Evolutionary conservation across 2,113 vertebrate genomes (phyloP), one percentile per base, ranked within the genome.

Genomic region (Chitala chitala): DNA sequence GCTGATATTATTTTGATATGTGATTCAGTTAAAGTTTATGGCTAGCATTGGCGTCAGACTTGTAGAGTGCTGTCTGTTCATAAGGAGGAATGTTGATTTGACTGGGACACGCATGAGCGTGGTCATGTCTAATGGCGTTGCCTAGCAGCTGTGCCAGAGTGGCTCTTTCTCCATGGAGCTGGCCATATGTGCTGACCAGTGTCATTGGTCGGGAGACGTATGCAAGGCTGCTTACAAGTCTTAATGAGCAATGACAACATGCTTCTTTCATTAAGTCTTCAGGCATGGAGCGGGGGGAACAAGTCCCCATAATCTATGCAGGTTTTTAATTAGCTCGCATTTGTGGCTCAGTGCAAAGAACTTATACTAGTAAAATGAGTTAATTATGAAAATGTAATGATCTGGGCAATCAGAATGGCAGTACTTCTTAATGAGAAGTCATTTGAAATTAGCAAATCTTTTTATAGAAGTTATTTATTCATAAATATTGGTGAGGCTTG

Each of bases 241-340:
- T 38, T 42, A 13, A 44, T 29, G 54, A 61, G 55, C 55, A 29
- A 20, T 70, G 54, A 75, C 55, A 61, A 55, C 42, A 71, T 59
- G 59, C 66, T 70, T 70, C 46, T 56, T n/a, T 70, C 55, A 61
- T 68, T 68, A 74, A 75, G n/a, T 48, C 33, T 24, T 29, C 17
- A 26, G 50, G 65, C 22, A 4, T 66, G 61, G 44, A 36, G 71
- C 46, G 72, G 51, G 42, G 38, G n/a, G 26, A 73, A 46, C 51
- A 46, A 22, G 36, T 42, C 51, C 38, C 38, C 33, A n/a, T 75
- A 69, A 75, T 75, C 64, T 75, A 55, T 69, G 46, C 63, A 33
- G 51, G 51, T 75, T 69, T 75, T 75, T 75, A 75, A 75, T 75
- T 68, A 69, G 73, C 51, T 69, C 64, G 29, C 40, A 55, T 75